Base-by-base conservation (phyloP, 2,888 invertebrate genomes). In the Athalia cordata region DNA sequence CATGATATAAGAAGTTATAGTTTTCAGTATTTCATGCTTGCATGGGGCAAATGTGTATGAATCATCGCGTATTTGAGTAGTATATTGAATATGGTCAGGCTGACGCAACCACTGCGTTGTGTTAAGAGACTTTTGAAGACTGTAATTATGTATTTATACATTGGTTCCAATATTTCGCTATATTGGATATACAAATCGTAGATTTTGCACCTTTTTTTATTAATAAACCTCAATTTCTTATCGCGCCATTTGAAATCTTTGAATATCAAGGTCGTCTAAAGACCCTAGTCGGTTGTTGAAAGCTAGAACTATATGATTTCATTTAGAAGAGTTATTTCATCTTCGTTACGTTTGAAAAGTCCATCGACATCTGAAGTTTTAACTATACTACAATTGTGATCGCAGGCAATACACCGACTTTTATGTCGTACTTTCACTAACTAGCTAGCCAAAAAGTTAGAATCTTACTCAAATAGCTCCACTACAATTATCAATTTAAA, bases 21-120 rank as follows among this genome's bases (percentile, higher is more conserved):
- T 85, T 85, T 86, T 83, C 84, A 83, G 83, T 84, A 84, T 82
- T 84, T 85, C 81, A 82, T 84, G 85, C 83, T 86, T 85, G 83
- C 79, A 79, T 82, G 83, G 72, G 81, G 83, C 84, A 80, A 80
- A 80, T 76, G 79, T 80, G 80, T 81, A 81, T 82, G 82, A 78
- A 78, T 29, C 29, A 29, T 65, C 66, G 57, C 77, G 68, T 75
- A 50, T 43, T 57, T n/a, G 62, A 74, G 61, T 62, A 78, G 57
- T 57, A 62, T 78, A 72, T 72, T 59, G 52, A 77, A 75, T 75
- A 62, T 75, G 64, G 61, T 75, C 75, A 50, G 62, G 75, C 75
- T 62, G 64, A 61, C 52, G 61, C 75, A 62, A 64, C 75, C 52
- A 43, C 11, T 50, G 75, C 62, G 75, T 64, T 75, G 75, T 64